A percentile compares a stretch with the other conserved stretches of the same genome.
These are phyloP conservation scores for Oreortyx pictus DNA, from an alignment of 2,797 vertebrate genomes.

Conservation along the genomic window DNA sequence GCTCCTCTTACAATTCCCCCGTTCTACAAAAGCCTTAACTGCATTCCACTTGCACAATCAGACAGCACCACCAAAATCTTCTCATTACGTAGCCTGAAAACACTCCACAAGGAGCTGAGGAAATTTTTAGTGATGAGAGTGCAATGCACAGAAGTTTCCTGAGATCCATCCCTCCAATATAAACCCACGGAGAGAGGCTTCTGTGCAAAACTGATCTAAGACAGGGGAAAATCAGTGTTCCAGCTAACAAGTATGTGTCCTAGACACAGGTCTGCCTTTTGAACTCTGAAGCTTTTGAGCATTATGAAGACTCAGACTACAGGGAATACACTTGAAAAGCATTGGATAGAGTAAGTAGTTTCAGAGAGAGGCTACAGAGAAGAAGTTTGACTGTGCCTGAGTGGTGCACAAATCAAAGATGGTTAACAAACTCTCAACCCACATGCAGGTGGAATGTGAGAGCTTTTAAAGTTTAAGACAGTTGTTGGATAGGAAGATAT, in stretches of 20 bases:
- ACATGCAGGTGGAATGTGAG: neutral
- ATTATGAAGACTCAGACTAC: neutral
- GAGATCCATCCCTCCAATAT: neutral
- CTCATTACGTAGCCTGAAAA: neutral
- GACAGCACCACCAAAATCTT: neutral
- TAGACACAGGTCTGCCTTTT: neutral
- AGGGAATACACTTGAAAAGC: neutral
- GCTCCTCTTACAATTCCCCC: neutral
- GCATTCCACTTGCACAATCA: neutral
- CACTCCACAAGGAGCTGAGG: neutral
- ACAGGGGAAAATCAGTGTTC: neutral
- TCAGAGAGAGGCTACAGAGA: neutral
- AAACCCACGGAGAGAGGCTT: neutral
- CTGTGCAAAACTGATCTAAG: neutral
- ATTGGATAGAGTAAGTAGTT: neutral
- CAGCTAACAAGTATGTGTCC: neutral
- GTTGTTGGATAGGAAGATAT: neutral
- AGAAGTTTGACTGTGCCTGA: neutral
- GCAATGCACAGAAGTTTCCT: neutral
- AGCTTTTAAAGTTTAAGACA: slow-evolving; percentile 16
- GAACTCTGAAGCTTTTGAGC: slow-evolving; percentile 4
- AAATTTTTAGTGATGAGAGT: neutral
- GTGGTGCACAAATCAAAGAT: neutral
- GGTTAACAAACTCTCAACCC: neutral
- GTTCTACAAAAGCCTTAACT: neutral